These are phyloP conservation scores for Drosophila sulfurigaster DNA, from an alignment of 1,140 invertebrate genomes.

Conservation along the genomic window DNA sequence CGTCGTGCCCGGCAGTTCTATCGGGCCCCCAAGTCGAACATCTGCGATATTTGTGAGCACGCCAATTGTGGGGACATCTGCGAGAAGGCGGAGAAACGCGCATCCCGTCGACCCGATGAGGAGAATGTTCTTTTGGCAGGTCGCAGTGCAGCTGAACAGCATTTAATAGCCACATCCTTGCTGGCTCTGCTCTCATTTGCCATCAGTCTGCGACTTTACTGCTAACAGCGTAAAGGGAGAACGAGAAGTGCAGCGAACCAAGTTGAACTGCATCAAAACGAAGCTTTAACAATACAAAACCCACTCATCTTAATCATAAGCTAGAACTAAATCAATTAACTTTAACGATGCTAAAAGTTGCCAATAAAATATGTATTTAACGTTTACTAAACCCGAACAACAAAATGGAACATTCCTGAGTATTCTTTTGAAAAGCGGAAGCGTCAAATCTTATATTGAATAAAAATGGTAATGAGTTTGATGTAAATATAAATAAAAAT, in stretches of 20 bases:
- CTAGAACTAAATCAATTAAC: constrained; percentile 71
- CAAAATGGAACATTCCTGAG: not conserved
- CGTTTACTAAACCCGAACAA: constrained; percentile 62
- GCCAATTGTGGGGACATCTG: constrained; percentile 88
- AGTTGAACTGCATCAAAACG: constrained; percentile 31
- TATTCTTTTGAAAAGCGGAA: too few species aligned
- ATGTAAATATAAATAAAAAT: too few species aligned
- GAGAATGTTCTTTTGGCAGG: constrained; percentile 57
- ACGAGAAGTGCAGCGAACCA: not conserved
- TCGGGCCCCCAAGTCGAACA: constrained; percentile 88
- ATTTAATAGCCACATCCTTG: constrained; percentile 4
- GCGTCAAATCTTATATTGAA: too few species aligned
- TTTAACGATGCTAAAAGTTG: constrained; percentile 77
- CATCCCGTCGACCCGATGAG: constrained; percentile 61
- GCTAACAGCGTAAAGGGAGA: constrained; percentile 18
- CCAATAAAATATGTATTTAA: constrained; percentile 72
- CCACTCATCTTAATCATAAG: constrained; percentile 74
- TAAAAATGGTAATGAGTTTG: too few species aligned
- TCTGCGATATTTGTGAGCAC: constrained; percentile 92
- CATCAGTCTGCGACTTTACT: constrained; percentile 4
- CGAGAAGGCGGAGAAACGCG: constrained; percentile 79
- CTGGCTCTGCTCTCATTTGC: not conserved
- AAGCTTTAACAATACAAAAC: constrained; percentile 74
- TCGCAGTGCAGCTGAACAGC: constrained; percentile 27
- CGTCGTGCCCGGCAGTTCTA: constrained; percentile 92